Conservation (phyloP, 2,113 vertebrate genomes). For the Crotophaga sulcirostris region DNA sequence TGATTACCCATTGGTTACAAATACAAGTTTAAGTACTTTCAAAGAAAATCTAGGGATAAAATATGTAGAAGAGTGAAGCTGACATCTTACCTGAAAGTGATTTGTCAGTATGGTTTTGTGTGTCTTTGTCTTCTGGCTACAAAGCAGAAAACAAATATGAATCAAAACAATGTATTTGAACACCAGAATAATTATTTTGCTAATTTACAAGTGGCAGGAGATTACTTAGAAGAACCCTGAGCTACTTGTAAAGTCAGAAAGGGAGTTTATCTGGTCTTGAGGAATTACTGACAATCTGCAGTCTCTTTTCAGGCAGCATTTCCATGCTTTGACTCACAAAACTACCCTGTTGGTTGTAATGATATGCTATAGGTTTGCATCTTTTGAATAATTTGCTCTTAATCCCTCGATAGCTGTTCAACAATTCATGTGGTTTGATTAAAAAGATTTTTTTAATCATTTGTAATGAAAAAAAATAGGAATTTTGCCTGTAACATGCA, state of each 20-base stretch:
- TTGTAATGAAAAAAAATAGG: neutral
- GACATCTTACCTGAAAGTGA: constrained; percentile 72
- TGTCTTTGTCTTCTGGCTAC: constrained; percentile 78
- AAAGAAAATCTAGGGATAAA: neutral
- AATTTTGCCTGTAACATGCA: neutral
- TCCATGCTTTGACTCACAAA: neutral
- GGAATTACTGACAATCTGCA: neutral
- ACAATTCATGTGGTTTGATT: neutral
- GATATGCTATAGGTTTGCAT: neutral
- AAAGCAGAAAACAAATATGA: constrained; percentile 53
- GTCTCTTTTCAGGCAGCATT: neutral
- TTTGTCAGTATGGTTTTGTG: constrained; percentile 48
- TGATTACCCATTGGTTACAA: neutral
- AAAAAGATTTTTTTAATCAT: neutral
- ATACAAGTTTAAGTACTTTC: neutral
- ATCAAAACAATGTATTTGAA: constrained; percentile 21
- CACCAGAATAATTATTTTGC: neutral
- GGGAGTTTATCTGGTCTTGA: neutral
- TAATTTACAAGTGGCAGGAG: neutral
- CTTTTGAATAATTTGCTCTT: neutral
- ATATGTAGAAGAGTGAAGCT: neutral
- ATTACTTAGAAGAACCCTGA: neutral
- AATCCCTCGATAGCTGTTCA: neutral
- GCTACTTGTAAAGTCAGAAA: neutral
- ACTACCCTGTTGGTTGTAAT: neutral